Base-by-base conservation (phyloP, 2,113 vertebrate species). In the Crotalus horridus region DNA sequence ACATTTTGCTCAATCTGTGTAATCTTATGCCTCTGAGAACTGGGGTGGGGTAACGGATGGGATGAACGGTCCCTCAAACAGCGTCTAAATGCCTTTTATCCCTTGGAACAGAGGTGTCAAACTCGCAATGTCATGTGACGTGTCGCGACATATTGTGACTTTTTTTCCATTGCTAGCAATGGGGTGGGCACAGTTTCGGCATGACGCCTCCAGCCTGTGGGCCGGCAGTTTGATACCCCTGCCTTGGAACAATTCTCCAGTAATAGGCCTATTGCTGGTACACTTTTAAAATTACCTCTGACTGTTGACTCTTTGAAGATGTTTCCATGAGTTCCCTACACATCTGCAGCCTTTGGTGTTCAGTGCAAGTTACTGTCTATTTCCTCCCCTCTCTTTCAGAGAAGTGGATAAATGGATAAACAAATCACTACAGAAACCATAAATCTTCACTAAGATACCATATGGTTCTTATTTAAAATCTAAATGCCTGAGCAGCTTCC, bases 301-400 rank as follows among this genome's bases (percentile, higher is more conserved):
- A 55, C 59, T 39, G 58, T 61, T 64, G 11, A 8, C 55, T 88
- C 7, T 74, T 51, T 88, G 4, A 23, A 74, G 23, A 56, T 55
- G 51, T 33, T 86, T 91, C n/a, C 90, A 87, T 91, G 90, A 48
- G 90, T 21, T 54, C 51, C 56, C 10, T 88, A 55, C 53, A 53
- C n/a, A 55, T 89, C 23, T 43, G 48, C 48, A 55, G 74, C 23
- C 58, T 8, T 43, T 24, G 15, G 46, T 54, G 85, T 92, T 59
- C 11, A 51, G 56, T 21, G 51, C 11, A 64, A 87, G 56, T 87
- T 46, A 61, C 59, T 53, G 46, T 88, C 20, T 33, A 51, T 88
- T 92, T 85, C 91, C 46, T 43, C 23, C 12, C 86, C 59, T 54
- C 86, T 87, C 86, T 92, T 74, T 74, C 51, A 92, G 86, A 51